Evolutionary conservation across 2,113 vertebrate genomes (phyloP).

Genomic region (Psittacula cyanocephala): DNA sequence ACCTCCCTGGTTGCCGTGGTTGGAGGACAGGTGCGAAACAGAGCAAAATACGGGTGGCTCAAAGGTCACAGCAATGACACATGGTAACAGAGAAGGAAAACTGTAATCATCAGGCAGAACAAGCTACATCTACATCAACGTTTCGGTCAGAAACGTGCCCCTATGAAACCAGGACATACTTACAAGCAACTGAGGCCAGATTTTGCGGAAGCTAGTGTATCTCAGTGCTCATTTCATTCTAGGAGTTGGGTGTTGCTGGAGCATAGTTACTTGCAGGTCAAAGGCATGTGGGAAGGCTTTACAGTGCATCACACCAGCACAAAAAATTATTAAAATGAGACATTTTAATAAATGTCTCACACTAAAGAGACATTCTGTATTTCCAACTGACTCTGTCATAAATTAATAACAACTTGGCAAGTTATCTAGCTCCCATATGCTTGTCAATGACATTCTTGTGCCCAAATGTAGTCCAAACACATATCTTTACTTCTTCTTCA

Average conservation of each 20-base stretch:
- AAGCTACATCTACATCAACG: background rate
- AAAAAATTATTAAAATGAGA: background rate
- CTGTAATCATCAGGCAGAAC: background rate
- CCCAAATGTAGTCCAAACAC: background rate
- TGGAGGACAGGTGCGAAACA: background rate
- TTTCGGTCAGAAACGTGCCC: background rate
- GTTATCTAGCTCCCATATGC: background rate
- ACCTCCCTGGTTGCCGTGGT: background rate
- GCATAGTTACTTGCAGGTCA: slow-evolving; percentile 1
- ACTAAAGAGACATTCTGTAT: background rate
- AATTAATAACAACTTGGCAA: background rate
- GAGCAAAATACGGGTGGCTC: slow-evolving; percentile 6
- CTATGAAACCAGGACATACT: background rate
- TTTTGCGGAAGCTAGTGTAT: background rate
- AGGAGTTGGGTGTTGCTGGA: slow-evolving; percentile 37
- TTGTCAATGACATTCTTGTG: background rate
- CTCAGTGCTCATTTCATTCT: slow-evolving; percentile 37
- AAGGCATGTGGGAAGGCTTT: background rate
- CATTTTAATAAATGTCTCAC: background rate
- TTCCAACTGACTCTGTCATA: background rate
- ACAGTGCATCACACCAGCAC: background rate
- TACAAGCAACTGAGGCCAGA: background rate
- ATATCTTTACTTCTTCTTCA: background rate
- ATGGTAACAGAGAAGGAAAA: background rate
- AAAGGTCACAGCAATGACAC: slow-evolving; percentile 6